A percentile compares a stretch with the other conserved stretches of the same genome.
Conservation (phyloP, 2,113 vertebrate species). For the Pelecanus crispus region DNA sequence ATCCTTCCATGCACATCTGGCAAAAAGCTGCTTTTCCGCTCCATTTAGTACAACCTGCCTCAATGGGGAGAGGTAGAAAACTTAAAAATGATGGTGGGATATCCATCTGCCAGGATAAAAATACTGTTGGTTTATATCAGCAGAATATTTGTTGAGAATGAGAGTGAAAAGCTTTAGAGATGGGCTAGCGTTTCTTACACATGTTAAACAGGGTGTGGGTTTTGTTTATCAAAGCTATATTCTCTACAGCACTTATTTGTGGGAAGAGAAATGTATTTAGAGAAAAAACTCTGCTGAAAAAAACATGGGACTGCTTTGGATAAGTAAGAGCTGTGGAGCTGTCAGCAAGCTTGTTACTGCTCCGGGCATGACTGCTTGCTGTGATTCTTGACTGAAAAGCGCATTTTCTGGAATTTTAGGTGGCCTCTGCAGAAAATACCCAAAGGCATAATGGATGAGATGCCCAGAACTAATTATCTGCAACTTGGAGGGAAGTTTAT, state of each 20-base stretch:
- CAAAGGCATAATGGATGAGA: background rate
- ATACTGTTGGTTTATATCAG: background rate
- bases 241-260: background rate
- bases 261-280: background rate
- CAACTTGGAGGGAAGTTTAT: background rate
- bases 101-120: background rate
- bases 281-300: background rate
- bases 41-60: background rate
- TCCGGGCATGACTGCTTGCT: background rate
- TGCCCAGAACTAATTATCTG: background rate
- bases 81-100: background rate
- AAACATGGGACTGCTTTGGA: background rate
- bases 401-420: background rate
- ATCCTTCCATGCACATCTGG: background rate
- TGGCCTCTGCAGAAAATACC: background rate
- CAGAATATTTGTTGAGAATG: background rate
- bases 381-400: background rate
- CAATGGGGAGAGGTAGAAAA: background rate
- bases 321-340: background rate
- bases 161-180: background rate
- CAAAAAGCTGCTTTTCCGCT: background rate
- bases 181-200: background rate
- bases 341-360: background rate
- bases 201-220: fast-evolving
- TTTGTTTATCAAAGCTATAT: background rate